Conservation (phyloP, 2,797 vertebrate genomes). For the Melanotaenia nigrans region DNA sequence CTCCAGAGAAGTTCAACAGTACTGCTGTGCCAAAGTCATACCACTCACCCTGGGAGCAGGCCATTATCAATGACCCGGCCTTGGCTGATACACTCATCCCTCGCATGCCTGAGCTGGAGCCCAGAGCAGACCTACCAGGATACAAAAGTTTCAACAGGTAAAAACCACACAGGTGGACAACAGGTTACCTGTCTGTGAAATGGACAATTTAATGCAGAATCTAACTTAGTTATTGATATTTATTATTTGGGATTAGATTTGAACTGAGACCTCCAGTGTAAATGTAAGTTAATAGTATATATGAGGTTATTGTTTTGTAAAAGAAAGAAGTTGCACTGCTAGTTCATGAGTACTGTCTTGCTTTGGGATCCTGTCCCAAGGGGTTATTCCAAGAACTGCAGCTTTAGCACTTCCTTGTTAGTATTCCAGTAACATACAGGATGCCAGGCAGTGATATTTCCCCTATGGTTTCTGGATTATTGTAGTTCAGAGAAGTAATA, state of each 20-base stretch:
- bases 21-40: constrained; percentile 94
- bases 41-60: constrained; percentile 95
- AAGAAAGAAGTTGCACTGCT: no score
- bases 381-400: background rate
- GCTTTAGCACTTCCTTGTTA: background rate
- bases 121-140: constrained; percentile 83
- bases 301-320: no score
- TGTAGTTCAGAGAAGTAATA: background rate
- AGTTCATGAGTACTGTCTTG: background rate
- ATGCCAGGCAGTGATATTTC: background rate
- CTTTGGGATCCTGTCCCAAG: background rate
- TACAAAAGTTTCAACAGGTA: constrained; percentile 99
- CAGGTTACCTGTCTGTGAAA: background rate
- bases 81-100: constrained; percentile 84
- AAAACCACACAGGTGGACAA: constrained; percentile 17
- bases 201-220: background rate
- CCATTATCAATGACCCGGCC: constrained; percentile 86
- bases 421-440: background rate
- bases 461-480: background rate
- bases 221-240: background rate
- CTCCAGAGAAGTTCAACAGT: constrained; percentile 93
- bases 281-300: no score
- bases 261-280: no score
- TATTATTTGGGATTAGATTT: background rate
- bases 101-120: constrained; percentile 84